Percentiles rank a stretch among this genome's conserved stretches.
phyloP scores from a whole-genome alignment of 2,113 vertebrate genomes.

The Dicerorhinus sumatrensis region DNA sequence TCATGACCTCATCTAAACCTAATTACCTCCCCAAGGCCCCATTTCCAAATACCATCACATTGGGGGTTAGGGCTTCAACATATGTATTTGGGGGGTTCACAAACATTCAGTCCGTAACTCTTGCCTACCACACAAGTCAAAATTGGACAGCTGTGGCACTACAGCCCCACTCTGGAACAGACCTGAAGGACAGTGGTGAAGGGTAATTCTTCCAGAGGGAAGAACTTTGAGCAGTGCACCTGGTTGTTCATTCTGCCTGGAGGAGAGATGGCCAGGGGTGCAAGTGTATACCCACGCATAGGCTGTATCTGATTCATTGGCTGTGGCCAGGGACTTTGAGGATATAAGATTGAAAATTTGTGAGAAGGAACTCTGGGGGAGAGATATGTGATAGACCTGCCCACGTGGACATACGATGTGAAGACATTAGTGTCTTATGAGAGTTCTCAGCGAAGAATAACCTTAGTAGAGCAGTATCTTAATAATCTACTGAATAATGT shows the following conservation, averaged over 20 bases:
- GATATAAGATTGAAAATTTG: not conserved
- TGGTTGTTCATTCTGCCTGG: not conserved
- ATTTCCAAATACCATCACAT: no score
- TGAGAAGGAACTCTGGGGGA: not conserved
- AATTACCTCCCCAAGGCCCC: no score
- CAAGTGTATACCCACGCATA: not conserved
- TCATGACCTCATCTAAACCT: no score
- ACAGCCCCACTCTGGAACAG: not conserved
- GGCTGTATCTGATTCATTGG: not conserved
- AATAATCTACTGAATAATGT: not conserved
- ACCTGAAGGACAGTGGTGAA: not conserved
- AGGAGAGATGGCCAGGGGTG: not conserved
- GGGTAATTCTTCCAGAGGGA: not conserved
- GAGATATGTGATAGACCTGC: not conserved
- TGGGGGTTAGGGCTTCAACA: no score
- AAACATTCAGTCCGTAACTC: not conserved
- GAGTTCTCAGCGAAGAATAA: not conserved
- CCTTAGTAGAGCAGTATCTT: not conserved
- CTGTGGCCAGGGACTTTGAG: not conserved
- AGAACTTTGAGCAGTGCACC: not conserved
- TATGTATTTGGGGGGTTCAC: no score
- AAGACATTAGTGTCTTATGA: not conserved
- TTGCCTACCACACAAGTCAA: not conserved
- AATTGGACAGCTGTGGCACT: not conserved
- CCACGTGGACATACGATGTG: not conserved